Evolutionary conservation across 92 coral and sea anemone species (phyloP).

Genomic region (Porites lobata): DNA sequence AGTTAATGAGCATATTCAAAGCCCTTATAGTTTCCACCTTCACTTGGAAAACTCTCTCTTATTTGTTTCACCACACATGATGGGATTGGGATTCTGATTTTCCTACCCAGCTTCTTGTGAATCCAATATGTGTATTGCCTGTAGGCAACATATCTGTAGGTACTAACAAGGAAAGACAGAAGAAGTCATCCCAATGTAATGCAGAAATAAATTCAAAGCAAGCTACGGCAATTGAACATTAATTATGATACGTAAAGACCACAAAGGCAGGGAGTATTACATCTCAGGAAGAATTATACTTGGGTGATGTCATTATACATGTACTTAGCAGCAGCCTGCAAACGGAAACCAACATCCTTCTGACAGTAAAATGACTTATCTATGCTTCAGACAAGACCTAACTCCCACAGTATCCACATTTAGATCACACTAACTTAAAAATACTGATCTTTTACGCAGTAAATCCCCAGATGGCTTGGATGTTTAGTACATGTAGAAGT

Average conservation of each 20-base stretch:
- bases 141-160: slow-evolving; percentile 58
- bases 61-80: slow-evolving; percentile 57
- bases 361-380: too few species aligned
- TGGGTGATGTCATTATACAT: too few species aligned
- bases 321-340: too few species aligned
- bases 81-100: slow-evolving; percentile 41
- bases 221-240: not conserved
- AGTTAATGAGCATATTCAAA: slow-evolving; percentile 51
- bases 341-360: too few species aligned
- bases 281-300: too few species aligned
- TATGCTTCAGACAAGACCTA: too few species aligned
- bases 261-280: too few species aligned
- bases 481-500: not conserved
- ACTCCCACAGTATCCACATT: too few species aligned
- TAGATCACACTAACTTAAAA: too few species aligned
- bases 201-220: not conserved
- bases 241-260: not conserved
- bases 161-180: slow-evolving; percentile 33
- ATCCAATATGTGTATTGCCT: slow-evolving; percentile 54
- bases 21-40: slow-evolving; percentile 46
- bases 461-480: not conserved
- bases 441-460: too few species aligned
- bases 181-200: not conserved
- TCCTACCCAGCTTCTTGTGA: slow-evolving; percentile 46
- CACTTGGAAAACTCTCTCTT: slow-evolving; percentile 53